Percentiles rank a stretch among this genome's conserved stretches.
Conservation (phyloP, 2,888 invertebrate genomes). For the Lasioglossum zephyrum region DNA sequence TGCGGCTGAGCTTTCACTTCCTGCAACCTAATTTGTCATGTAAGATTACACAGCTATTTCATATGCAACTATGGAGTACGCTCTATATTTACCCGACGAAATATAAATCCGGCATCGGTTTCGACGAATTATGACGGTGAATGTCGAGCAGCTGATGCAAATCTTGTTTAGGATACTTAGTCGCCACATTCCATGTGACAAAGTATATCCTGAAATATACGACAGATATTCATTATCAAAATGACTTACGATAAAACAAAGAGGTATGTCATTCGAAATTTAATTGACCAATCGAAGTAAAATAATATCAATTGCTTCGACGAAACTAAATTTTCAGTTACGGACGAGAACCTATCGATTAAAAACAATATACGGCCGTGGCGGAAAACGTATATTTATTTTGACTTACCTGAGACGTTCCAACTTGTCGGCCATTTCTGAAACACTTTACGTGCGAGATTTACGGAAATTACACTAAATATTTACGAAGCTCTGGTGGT, state of each 20-base stretch:
- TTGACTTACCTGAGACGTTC: constrained; percentile 64
- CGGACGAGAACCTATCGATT: background rate
- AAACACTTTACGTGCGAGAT: background rate
- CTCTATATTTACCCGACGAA: constrained; percentile 89
- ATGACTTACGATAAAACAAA: background rate
- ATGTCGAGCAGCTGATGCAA: constrained; percentile 90
- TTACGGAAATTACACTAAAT: constrained; percentile 18
- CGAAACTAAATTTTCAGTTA: background rate
- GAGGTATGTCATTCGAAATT: constrained; percentile 14
- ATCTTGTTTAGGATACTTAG: constrained; percentile 90
- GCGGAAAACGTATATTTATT: background rate
- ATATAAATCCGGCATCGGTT: constrained; percentile 92
- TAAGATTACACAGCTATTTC: background rate
- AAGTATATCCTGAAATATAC: constrained; percentile 89
- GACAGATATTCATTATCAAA: constrained; percentile 4
- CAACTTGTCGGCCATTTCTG: constrained; percentile 60
- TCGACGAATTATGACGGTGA: constrained; percentile 87
- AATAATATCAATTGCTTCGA: background rate
- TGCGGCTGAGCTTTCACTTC: constrained; percentile 96
- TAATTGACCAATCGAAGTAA: constrained; percentile 25
- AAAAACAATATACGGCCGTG: background rate
- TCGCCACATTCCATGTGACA: constrained; percentile 96
- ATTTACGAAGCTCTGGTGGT: constrained; percentile 29
- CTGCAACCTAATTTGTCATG: constrained; percentile 87
- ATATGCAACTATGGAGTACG: constrained; percentile 80